Conservation (phyloP, 2,113 vertebrate genomes). For the Scomber colias region DNA sequence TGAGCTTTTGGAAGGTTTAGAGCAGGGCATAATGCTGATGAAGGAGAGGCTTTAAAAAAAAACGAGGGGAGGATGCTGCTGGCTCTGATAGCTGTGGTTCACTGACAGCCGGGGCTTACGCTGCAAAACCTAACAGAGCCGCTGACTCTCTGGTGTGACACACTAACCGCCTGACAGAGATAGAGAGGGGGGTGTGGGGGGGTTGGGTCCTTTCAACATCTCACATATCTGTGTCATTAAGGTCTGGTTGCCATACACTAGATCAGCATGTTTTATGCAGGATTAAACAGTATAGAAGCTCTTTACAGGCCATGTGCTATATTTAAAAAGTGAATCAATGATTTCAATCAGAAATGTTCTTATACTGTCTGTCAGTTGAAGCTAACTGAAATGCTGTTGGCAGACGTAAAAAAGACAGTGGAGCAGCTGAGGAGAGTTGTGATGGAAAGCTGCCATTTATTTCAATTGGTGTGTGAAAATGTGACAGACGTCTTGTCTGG, state of each 20-base stretch:
- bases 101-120: constrained; percentile 49
- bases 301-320: background rate
- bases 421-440: background rate
- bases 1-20: background rate
- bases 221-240: background rate
- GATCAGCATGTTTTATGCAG: constrained; percentile 5
- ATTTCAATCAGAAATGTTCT: background rate
- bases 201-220: background rate
- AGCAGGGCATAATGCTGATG: constrained; percentile 21
- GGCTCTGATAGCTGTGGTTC: constrained; percentile 19
- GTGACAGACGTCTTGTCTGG: background rate
- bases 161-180: constrained; percentile 21
- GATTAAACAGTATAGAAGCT: background rate
- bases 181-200: background rate
- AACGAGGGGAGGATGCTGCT: constrained; percentile 13
- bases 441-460: constrained; percentile 10
- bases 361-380: background rate
- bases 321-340: background rate
- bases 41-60: constrained; percentile 14
- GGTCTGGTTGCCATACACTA: background rate
- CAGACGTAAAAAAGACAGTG: background rate
- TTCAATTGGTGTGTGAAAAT: constrained; percentile 11
- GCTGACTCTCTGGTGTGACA: constrained; percentile 28
- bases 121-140: constrained; percentile 39
- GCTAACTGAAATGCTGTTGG: background rate